Evolutionary conservation across 2,888 invertebrate genomes (phyloP).

Genomic region (Andrena trimmerana): DNA sequence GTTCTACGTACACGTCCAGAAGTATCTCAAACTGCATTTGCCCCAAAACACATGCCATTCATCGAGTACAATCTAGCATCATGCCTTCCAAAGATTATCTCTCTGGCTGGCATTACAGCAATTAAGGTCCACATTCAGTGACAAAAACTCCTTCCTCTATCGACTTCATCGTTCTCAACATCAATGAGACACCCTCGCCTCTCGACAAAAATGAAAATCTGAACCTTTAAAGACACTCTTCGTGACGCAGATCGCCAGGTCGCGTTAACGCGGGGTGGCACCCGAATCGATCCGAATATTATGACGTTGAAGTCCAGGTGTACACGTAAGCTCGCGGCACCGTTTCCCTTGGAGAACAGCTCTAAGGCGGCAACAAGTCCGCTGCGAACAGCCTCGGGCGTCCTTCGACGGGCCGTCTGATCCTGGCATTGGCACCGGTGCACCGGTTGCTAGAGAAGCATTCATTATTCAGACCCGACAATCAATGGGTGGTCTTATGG

Average conservation of each 20-base stretch:
- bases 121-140: no score
- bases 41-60: no score
- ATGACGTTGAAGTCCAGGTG: slow-evolving; percentile 18
- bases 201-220: background rate
- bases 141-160: no score
- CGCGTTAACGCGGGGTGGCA: slow-evolving; percentile 20
- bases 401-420: slow-evolving; percentile 6
- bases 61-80: no score
- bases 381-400: no score
- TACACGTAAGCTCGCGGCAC: slow-evolving; percentile 24
- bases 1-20: background rate
- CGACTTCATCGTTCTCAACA: no score
- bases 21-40: no score
- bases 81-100: no score
- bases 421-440: slow-evolving; percentile 47
- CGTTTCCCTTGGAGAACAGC: background rate
- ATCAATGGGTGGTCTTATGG: slow-evolving; percentile 43
- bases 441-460: background rate
- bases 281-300: slow-evolving; percentile 60
- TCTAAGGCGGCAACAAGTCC: slow-evolving; percentile 15
- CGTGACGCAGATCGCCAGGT: background rate
- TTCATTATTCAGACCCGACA: slow-evolving; percentile 32
- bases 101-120: no score
- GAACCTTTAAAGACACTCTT: no score
- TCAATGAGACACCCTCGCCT: no score